A percentile compares a stretch with the other conserved stretches of the same genome.
phyloP scores from a whole-genome alignment of 2,888 invertebrate species.

The Caenorhabditis becei region DNA sequence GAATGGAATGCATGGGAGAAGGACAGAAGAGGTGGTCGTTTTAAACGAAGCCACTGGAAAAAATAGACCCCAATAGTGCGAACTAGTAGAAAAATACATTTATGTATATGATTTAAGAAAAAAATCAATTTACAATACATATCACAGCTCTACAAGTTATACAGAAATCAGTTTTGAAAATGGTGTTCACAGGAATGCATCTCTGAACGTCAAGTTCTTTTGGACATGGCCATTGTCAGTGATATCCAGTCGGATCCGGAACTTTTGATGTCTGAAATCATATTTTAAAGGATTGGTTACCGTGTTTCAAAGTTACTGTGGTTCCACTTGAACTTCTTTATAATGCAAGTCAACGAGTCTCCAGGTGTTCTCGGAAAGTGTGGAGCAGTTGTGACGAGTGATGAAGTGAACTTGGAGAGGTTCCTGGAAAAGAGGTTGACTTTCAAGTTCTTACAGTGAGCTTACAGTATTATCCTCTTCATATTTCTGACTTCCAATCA shows the following conservation, averaged over 20 bases:
- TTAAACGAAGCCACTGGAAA: too few species aligned
- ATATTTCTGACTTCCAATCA: background rate
- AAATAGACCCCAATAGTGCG: too few species aligned
- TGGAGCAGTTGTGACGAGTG: background rate
- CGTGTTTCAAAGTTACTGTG: background rate
- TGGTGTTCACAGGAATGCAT: background rate
- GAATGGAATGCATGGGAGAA: too few species aligned
- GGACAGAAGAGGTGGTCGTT: too few species aligned
- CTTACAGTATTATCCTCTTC: background rate
- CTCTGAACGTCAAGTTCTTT: background rate
- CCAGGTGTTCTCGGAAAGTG: background rate
- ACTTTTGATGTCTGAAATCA: background rate
- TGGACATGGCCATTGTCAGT: background rate
- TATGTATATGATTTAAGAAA: too few species aligned
- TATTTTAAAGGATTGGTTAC: background rate
- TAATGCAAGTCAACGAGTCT: background rate
- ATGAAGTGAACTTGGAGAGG: background rate
- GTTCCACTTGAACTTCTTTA: background rate
- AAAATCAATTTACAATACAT: too few species aligned
- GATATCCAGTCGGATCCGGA: background rate
- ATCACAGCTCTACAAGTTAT: too few species aligned
- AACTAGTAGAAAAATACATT: too few species aligned
- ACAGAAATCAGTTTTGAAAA: too few species aligned
- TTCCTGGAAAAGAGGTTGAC: background rate
- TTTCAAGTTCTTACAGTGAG: background rate